Conservation (phyloP, 2,113 vertebrate genomes). For the Daboia siamensis region DNA sequence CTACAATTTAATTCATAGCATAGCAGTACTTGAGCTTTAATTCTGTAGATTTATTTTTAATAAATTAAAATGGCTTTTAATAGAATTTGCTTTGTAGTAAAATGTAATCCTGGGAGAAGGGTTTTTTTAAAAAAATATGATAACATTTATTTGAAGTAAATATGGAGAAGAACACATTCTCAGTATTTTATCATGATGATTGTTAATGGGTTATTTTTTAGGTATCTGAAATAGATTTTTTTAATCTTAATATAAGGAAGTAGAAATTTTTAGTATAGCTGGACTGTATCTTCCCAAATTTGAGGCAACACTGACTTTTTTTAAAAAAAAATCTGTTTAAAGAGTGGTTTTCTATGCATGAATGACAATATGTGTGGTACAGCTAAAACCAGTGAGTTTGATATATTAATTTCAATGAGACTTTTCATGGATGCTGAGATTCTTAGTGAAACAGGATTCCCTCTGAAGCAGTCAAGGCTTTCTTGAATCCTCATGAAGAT, state of each 20-base stretch:
- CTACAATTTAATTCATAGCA: background rate
- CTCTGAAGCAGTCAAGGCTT: background rate
- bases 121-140: background rate
- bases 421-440: background rate
- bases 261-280: background rate
- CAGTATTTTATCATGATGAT: background rate
- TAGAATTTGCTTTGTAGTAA: background rate
- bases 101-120: background rate
- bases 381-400: background rate
- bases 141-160: background rate
- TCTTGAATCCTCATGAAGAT: background rate
- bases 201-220: background rate
- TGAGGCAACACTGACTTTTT: background rate
- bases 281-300: background rate
- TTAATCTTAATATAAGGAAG: background rate
- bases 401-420: background rate
- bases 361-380: background rate
- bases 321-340: background rate
- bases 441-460: background rate
- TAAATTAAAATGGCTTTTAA: background rate
- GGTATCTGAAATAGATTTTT: background rate
- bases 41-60: background rate
- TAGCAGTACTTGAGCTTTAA: background rate
- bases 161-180: background rate
- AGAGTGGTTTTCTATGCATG: background rate